Base-by-base conservation (phyloP, 2,113 vertebrate species). In the Nibea coibor region DNA sequence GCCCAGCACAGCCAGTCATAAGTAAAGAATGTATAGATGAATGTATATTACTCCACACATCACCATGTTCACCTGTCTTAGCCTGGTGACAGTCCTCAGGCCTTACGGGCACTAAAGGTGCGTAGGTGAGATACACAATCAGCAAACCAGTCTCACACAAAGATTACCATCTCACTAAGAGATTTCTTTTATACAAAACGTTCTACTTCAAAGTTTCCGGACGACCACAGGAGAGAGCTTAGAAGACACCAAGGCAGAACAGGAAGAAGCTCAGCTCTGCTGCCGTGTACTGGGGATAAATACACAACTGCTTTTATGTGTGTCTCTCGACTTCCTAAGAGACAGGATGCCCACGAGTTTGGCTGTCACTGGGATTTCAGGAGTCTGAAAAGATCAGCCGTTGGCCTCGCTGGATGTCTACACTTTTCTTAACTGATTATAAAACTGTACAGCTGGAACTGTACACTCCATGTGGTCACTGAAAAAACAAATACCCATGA, bases 351-450 rank as follows among this genome's bases (percentile, higher is more conserved):
- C 68, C 48, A 39, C 22, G 65, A 51, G 65, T 56, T 56, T 19
- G 35, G 15, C 51, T 45, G 53, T 45, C 53, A 45, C 53, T 57
- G 51, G 51, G 68, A 70, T 8, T 71, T 57, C 10, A 57, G 69
- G 26, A 0, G 54, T 35, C 6, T 35, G 35, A 26, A 57, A 57
- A 57, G 5, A 15, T 51, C 15, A 14, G 22, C 54, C 26, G 11
- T 56, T 24, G 22, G 53, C 53, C 53, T 56, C n/a, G 24, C 14
- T 56, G 53, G n/a, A 11, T 2, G 24, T 56, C 54, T 56, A 56
- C 22, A 26, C 11, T 7, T 26, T 26, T 57, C 24, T 57, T 26
- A 26, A 35, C 35, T 35, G 35, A 35, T 7, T 26, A 16, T 26
- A 15, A 57, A 14, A 26, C 24, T 26, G 24, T 26, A 26, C 24